Evolutionary conservation across 2,797 vertebrate genomes (phyloP), one percentile per base, ranked within the genome.

Genomic region (Cercopithecus petaurista): DNA sequence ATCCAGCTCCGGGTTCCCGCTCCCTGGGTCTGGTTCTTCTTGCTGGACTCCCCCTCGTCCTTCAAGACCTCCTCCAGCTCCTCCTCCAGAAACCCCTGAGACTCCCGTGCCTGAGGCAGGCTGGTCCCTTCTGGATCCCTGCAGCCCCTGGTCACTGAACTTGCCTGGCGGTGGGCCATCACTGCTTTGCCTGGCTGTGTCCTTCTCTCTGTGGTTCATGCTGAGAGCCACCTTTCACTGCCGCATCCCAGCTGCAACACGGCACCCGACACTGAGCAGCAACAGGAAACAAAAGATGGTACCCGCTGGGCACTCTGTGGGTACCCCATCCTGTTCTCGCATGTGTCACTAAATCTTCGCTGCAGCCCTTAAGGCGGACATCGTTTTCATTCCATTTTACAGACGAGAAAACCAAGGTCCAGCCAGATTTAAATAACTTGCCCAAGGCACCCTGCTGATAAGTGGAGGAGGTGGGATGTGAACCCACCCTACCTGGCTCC

Each of bases 241-340:
- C 1, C 0, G 4, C 17, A 0, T 24, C 9, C 43, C 0, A 15
- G 80, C 52, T 17, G 75, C 9, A 2, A 41, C 9, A 1, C 17
- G 8, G 11, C 1, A 0, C 61, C 7, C 5, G 0, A 17, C 75
- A 15, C 21, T 0, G 3, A 46, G 30, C 39, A 21, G 79, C 50
- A 46, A 2, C 1, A 19, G 30, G 50, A 77, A 24, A 21, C 15
- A 21, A 10, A 21, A 2, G 5, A 55, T 21, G 52, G 52, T 21
- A 55, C 52, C 52, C 2, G 21, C 52, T 13, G 7, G 22, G 46
- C 7, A 0, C 33, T 15, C n/a, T 4, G 14, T 4, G n/a, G 4
- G 57, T 24, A 5, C 6, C 30, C 39, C 5, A 3, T 4, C 11
- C 17, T 11, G 6, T 61, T 50, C 67, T 80, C 13, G 0, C 17